phyloP scores from a whole-genome alignment of 2,113 vertebrate genomes.

The Azemiops feae region DNA sequence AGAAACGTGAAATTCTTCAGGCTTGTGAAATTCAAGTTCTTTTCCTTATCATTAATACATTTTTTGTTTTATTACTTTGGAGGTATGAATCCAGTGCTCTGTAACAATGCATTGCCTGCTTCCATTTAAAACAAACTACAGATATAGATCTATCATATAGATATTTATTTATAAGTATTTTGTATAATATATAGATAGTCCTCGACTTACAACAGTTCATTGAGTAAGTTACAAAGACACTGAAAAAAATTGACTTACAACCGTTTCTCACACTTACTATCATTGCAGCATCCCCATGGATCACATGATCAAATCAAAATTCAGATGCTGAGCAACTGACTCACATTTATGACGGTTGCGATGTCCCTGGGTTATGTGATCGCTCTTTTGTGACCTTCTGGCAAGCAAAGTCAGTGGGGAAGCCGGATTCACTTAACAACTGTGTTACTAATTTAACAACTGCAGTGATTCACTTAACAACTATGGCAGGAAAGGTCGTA shows the following conservation, averaged over 20 bases:
- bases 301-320: not conserved
- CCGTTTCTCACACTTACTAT: not conserved
- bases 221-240: not conserved
- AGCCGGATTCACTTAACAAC: no score
- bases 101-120: not conserved
- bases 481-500: not conserved
- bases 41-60: not conserved
- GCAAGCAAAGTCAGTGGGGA: no score
- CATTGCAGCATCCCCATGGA: not conserved
- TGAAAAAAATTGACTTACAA: not conserved
- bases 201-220: not conserved
- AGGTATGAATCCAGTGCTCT: not conserved
- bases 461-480: no score
- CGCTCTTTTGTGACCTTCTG: not conserved
- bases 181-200: no score
- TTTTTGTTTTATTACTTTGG: not conserved
- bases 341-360: not conserved
- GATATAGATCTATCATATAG: not conserved
- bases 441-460: no score
- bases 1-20: not conserved
- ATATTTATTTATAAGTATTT: not conserved
- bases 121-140: not conserved
- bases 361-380: not conserved
- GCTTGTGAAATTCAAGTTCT: not conserved
- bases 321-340: not conserved